Base-by-base conservation (phyloP, 2,797 vertebrate species). In the Strix occidentalis region DNA sequence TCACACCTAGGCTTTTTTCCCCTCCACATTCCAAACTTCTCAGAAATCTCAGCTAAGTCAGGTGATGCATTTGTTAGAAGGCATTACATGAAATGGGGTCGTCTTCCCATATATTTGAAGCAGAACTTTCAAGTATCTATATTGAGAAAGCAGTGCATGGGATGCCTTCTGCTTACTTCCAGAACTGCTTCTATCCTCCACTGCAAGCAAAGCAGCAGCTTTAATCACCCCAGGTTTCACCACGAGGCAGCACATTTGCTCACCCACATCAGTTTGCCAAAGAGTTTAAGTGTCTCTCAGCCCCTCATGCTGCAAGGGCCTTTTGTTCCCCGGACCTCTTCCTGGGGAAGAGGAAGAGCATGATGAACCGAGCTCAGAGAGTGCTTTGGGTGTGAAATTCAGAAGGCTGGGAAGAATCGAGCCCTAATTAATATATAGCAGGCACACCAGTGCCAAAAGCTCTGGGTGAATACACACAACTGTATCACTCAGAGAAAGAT, bases 1-100 rank as follows among this genome's bases (percentile, higher is more conserved):
- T 31, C 70, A 8, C 21, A n/a, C 3, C 16, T 4, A 39, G 45
- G 21, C 18, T 7, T 75, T 72, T 8, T 10, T 12, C 5, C 31
- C 10, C 31, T 63, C 50, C 65, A 28, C 48, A 54, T 13, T 16
- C 17, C 45, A 35, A 77, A 78, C 15, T 12, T 45, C 14, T 60
- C 7, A 1, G 17, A 19, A 15, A 5, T 28, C 17, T 29, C 74
- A 53, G 39, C 25, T 37, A 28, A 19, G 11, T 13, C 35, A 48
- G 65, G 35, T 2, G 1, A 57, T 4, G 3, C 2, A 0, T 29
- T 39, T 56, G 25, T 39, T 6, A 39, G 31, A 65, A 45, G 7
- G 28, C 14, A 18, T 4, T 19, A 31, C 31, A 24, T 51, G 39
- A 83, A 45, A 53, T 4, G 7, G 18, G 72, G 51, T 28, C 2